phyloP scores from a whole-genome alignment of 2,888 invertebrate species.

The Drosophila stalkeri region DNA sequence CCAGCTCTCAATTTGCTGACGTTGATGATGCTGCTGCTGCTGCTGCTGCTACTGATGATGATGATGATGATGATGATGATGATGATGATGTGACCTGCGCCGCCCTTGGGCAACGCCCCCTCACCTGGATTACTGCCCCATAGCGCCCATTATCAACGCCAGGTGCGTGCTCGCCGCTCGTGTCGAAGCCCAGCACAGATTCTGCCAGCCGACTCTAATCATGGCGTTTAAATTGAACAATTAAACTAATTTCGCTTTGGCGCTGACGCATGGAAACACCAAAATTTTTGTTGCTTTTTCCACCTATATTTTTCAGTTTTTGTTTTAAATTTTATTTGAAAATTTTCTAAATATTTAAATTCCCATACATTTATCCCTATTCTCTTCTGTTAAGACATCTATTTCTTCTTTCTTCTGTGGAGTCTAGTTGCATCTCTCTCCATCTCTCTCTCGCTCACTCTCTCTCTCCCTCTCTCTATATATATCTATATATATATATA shows the following conservation, averaged over 20 bases:
- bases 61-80: slow-evolving; percentile 24
- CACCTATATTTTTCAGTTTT: too few relatives aligned
- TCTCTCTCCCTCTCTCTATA: neutral
- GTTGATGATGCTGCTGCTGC: too few relatives aligned
- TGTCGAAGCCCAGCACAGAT: slow-evolving; percentile 48
- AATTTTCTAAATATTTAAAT: neutral
- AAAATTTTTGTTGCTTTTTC: neutral
- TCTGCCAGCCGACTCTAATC: slow-evolving; percentile 51
- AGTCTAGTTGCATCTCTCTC: neutral
- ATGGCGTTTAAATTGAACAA: slow-evolving; percentile 74
- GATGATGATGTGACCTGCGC: slow-evolving; percentile 15
- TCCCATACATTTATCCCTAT: neutral
- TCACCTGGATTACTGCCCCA: slow-evolving; percentile 3
- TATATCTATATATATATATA: too few relatives aligned
- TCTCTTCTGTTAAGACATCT: neutral
- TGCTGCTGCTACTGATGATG: too few relatives aligned
- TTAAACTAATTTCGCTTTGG: slow-evolving; percentile 67
- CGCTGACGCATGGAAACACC: slow-evolving; percentile 45
- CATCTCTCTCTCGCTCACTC: too few relatives aligned
- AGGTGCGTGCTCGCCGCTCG: slow-evolving; percentile 69
- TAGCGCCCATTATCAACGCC: slow-evolving; percentile 69
- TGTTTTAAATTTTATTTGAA: neutral
- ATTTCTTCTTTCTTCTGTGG: neutral
- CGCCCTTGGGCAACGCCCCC: neutral
- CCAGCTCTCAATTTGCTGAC: slow-evolving; percentile 30